Evolutionary conservation across 2,888 invertebrate species (phyloP).

Genomic region (Subacronicta megacephala): DNA sequence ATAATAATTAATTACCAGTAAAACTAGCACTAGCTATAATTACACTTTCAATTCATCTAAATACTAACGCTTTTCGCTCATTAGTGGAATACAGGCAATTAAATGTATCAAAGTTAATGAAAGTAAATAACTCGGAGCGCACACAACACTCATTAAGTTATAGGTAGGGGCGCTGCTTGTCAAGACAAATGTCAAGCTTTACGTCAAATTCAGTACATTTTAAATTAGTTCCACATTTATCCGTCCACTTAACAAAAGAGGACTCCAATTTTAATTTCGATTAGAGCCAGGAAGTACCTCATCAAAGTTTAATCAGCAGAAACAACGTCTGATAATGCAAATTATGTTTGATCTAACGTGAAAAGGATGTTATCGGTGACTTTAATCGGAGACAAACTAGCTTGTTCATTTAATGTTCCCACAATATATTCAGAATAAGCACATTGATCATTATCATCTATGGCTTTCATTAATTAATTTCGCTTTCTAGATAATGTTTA

Average conservation of each 20-base stretch:
- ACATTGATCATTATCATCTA: conserved; percentile 14
- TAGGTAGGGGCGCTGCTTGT: conserved; percentile 2
- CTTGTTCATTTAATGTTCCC: conserved; percentile 38
- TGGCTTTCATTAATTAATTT: conserved; percentile 15
- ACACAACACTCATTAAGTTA: conserved; percentile 15
- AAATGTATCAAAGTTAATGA: conserved; percentile 35
- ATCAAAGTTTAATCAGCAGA: conserved; percentile 48
- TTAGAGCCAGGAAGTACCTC: conserved; percentile 47
- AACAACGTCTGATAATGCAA: conserved; percentile 50
- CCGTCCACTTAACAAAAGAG: background rate
- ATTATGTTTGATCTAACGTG: conserved; percentile 39
- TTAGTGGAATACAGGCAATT: conserved; percentile 24
- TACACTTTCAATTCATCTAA: conserved; percentile 39
- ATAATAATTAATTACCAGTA: conserved; percentile 41
- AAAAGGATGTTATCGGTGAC: conserved; percentile 49
- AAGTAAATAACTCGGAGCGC: conserved; percentile 29
- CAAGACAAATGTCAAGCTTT: conserved; percentile 21
- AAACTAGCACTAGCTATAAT: conserved; percentile 38
- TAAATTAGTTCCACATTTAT: background rate
- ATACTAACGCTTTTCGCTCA: conserved; percentile 24
- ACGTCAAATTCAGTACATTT: background rate
- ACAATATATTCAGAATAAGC: conserved; percentile 28
- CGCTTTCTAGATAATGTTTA: conserved; percentile 25
- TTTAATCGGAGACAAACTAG: conserved; percentile 44
- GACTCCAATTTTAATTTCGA: conserved; percentile 38